Evolutionary conservation across 1,140 invertebrate species (phyloP).

Genomic region (Ridgeia piscesae): DNA sequence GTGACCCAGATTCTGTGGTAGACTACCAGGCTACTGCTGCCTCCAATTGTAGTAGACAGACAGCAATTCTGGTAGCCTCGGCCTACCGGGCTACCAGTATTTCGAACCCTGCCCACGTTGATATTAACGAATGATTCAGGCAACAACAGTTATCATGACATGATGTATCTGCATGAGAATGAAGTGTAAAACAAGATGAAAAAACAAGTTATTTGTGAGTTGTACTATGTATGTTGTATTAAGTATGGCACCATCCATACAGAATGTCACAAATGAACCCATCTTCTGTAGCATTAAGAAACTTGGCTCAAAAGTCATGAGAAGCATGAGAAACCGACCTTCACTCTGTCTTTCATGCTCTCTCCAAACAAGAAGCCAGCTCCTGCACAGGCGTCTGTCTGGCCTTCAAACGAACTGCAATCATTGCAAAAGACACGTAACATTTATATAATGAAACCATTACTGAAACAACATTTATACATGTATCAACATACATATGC

Average conservation of each 20-base stretch:
- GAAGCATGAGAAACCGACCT: conserved; percentile 47
- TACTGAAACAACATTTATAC: too few relatives aligned
- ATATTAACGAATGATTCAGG: too few relatives aligned
- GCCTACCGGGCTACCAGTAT: too few relatives aligned
- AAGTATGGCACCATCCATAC: background rate
- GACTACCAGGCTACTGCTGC: too few relatives aligned
- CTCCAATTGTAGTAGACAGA: too few relatives aligned
- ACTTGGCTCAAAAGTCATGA: background rate
- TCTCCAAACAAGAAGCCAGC: conserved; percentile 84
- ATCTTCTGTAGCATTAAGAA: background rate
- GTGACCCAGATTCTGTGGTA: too few relatives aligned
- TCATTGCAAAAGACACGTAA: background rate
- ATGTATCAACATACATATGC: too few relatives aligned
- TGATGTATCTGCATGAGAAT: background rate
- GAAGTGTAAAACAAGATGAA: background rate
- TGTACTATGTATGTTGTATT: background rate
- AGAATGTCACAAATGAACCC: background rate
- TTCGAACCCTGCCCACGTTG: too few relatives aligned
- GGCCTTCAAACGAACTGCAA: background rate
- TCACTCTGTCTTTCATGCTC: conserved; percentile 82
- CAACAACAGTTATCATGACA: too few relatives aligned
- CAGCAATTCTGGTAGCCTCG: too few relatives aligned
- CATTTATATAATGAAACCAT: background rate
- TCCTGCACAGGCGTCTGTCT: background rate
- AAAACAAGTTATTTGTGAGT: background rate